Percentiles rank a stretch among this genome's conserved stretches.
Conservation (phyloP, 2,888 invertebrate genomes). For the Magallana nippona region DNA sequence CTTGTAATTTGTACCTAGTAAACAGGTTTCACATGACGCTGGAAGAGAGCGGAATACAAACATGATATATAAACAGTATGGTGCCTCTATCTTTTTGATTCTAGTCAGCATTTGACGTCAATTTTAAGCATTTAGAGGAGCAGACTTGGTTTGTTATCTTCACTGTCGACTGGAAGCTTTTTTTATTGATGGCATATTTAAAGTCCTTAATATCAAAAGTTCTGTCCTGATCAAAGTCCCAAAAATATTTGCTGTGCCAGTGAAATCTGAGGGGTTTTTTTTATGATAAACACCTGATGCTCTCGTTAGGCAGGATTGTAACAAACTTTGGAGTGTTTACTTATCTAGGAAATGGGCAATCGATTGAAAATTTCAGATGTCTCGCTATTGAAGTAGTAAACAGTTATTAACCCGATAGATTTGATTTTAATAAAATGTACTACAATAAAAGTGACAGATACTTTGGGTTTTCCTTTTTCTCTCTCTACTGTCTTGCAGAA, state of each 20-base stretch:
- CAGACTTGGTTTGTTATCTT: conserved; percentile 29
- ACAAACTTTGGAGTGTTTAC: not conserved
- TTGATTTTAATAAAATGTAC: not conserved
- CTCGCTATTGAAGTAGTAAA: not conserved
- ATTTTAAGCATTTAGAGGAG: conserved; percentile 32
- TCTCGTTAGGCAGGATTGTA: not conserved
- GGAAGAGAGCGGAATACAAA: conserved; percentile 10
- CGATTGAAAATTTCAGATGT: not conserved
- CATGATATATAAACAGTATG: conserved; percentile 32
- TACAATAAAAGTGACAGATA: too few relatives aligned
- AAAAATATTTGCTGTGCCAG: not conserved
- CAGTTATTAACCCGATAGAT: not conserved
- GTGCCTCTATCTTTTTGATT: conserved; percentile 31
- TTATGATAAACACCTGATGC: conserved; percentile 29
- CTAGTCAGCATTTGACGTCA: conserved; percentile 35
- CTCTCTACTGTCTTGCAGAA: too few relatives aligned
- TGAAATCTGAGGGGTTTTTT: conserved; percentile 8
- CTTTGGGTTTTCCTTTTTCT: too few relatives aligned
- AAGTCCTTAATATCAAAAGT: conserved; percentile 35
- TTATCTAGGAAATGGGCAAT: not conserved
- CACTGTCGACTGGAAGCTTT: conserved; percentile 33
- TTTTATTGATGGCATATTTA: conserved; percentile 33
- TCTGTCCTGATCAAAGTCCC: conserved; percentile 31
- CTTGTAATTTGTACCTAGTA: conserved; percentile 1
- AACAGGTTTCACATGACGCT: conserved; percentile 40